phyloP scores from a whole-genome alignment of 2,888 invertebrate species.

The Unio pictorum region DNA sequence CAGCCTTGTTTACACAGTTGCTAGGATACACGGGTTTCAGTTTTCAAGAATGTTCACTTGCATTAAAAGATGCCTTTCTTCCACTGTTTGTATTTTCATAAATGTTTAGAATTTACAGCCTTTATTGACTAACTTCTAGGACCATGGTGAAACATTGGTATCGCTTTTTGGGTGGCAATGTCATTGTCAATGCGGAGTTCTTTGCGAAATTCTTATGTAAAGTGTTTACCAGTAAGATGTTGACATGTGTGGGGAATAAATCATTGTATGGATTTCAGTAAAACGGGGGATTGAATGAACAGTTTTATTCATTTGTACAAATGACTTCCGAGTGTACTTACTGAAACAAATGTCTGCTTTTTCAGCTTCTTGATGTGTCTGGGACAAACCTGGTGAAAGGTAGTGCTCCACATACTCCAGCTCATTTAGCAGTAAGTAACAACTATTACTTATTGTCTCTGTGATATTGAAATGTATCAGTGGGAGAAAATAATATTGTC shows the following conservation, averaged over 20 bases:
- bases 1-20: no score
- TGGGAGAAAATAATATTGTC: no score
- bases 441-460: no score
- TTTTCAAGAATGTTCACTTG: no score
- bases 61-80: no score
- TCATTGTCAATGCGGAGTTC: background rate
- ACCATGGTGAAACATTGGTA: background rate
- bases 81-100: no score
- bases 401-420: conserved; percentile 73
- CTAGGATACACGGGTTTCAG: no score
- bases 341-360: conserved; percentile 10
- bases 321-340: background rate
- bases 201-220: background rate
- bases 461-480: no score
- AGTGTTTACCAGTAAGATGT: background rate
- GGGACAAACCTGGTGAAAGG: conserved; percentile 64
- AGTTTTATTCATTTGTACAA: no score
- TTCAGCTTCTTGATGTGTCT: conserved; percentile 66
- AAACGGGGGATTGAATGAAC: no score
- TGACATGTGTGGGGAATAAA: background rate
- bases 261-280: background rate
- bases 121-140: background rate
- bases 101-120: no score
- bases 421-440: conserved; percentile 75
- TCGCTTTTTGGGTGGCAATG: background rate